phyloP scores from a whole-genome alignment of 2,797 vertebrate species.

The Notolepis coatsorum region DNA sequence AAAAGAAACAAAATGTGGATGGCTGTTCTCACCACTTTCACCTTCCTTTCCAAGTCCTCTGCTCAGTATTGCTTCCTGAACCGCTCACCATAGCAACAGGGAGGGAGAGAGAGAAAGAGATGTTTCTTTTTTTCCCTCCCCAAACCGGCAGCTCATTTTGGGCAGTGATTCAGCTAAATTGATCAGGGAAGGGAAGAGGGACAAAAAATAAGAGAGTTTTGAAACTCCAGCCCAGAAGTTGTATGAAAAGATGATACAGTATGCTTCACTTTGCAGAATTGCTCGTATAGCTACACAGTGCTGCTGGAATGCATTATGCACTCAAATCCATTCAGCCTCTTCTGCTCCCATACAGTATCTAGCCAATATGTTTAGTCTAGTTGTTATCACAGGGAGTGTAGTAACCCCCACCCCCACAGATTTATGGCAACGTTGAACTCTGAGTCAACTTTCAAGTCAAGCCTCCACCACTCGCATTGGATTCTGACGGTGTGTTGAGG shows the following conservation, averaged over 20 bases:
- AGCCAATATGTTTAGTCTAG: conserved; percentile 27
- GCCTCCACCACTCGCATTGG: conserved; percentile 47
- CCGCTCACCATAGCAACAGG: conserved; percentile 54
- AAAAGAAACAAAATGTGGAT: conserved; percentile 29
- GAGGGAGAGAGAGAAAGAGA: conserved; percentile 32
- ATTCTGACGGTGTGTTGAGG: conserved; percentile 53
- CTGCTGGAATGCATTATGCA: conserved; percentile 32
- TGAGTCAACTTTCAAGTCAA: conserved; percentile 48
- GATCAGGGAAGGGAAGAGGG: conserved; percentile 57
- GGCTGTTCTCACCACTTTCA: conserved; percentile 44
- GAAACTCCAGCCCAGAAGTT: conserved; percentile 66
- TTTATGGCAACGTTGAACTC: conserved; percentile 39
- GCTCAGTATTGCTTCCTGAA: conserved; percentile 33
- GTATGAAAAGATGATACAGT: conserved; percentile 55
- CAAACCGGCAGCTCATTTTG: conserved; percentile 70
- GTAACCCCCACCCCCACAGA: conserved; percentile 22
- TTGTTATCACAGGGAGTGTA: conserved; percentile 27
- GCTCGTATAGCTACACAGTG: conserved; percentile 40
- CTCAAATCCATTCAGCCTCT: conserved; percentile 29
- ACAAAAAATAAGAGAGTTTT: conserved; percentile 46
- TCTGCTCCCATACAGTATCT: not conserved
- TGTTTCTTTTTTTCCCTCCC: conserved; percentile 39
- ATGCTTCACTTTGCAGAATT: conserved; percentile 57
- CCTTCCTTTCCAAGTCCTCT: conserved; percentile 25
- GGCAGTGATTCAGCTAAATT: conserved; percentile 80